phyloP scores from a whole-genome alignment of 1,140 invertebrate species.

The Euglossa dilemma region DNA sequence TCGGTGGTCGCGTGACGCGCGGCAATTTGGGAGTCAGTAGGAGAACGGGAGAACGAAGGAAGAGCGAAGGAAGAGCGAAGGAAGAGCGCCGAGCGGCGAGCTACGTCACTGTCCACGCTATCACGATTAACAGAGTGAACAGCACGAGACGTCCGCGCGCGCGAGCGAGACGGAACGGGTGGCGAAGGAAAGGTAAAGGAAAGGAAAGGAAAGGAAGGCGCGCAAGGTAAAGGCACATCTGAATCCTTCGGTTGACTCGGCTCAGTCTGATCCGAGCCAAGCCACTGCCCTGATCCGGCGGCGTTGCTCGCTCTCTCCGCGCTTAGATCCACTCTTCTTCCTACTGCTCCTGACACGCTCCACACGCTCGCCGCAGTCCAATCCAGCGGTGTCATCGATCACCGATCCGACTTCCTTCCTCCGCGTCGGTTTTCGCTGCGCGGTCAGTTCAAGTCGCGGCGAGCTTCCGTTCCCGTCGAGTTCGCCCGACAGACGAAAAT shows the following conservation, averaged over 20 bases:
- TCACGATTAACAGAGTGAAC: conserved; percentile 72
- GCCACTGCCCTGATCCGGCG: conserved; percentile 69
- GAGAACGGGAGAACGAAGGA: not conserved
- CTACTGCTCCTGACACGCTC: conserved; percentile 21
- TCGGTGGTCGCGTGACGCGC: conserved; percentile 36
- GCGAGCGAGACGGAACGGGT: conserved; percentile 49
- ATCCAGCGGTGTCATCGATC: conserved; percentile 47
- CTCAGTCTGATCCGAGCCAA: conserved; percentile 77
- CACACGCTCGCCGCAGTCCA: conserved; percentile 1
- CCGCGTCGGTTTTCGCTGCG: conserved; percentile 29
- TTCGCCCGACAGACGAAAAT: conserved; percentile 25
- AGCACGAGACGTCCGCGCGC: conserved; percentile 50
- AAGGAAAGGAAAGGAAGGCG: conserved; percentile 56
- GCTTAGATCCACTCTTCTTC: conserved; percentile 5
- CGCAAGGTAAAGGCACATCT: conserved; percentile 72
- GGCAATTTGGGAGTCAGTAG: conserved; percentile 1
- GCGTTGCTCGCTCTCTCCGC: conserved; percentile 29
- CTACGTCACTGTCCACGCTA: conserved; percentile 71
- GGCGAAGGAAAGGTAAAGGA: conserved; percentile 46
- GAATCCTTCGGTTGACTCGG: conserved; percentile 72
- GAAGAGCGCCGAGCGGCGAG: conserved; percentile 12
- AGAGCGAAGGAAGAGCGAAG: no score
- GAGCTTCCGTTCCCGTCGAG: conserved; percentile 13
- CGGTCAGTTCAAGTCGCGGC: conserved; percentile 41
- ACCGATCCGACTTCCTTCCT: conserved; percentile 48